phyloP scores from a whole-genome alignment of 2,888 invertebrate species.

The Mimumesa dahlbomi region DNA sequence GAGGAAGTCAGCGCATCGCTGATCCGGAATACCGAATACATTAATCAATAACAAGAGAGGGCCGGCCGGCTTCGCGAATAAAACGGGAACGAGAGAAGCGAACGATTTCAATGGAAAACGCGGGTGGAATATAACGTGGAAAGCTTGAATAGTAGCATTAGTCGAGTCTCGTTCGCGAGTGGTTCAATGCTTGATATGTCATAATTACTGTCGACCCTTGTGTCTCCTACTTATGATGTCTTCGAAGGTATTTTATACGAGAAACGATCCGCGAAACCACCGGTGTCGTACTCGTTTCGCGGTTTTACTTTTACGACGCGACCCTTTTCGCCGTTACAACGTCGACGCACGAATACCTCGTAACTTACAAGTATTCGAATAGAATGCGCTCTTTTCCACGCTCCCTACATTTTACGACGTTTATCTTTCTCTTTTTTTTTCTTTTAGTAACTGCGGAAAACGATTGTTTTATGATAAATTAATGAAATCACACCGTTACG shows the following conservation, averaged over 20 bases:
- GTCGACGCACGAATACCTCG: too few species aligned
- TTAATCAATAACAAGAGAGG: constrained; percentile 62
- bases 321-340: too few species aligned
- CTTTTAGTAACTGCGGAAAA: too few species aligned
- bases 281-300: not conserved
- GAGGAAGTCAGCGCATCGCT: constrained; percentile 57
- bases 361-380: too few species aligned
- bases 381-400: too few species aligned
- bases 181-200: constrained; percentile 56
- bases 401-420: too few species aligned
- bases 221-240: constrained; percentile 16
- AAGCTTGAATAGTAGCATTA: constrained; percentile 58
- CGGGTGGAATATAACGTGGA: constrained; percentile 48
- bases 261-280: constrained; percentile 13
- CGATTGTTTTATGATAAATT: too few species aligned
- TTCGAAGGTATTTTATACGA: constrained; percentile 17
- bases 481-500: too few species aligned
- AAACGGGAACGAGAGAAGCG: constrained; percentile 46
- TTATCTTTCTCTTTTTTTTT: too few species aligned
- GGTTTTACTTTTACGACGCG: constrained; percentile 1
- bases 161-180: constrained; percentile 46
- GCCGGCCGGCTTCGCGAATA: constrained; percentile 46
- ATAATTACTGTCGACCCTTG: constrained; percentile 57
- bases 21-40: constrained; percentile 64
- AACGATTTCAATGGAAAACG: constrained; percentile 49